A percentile compares a stretch with the other conserved stretches of the same genome.
Evolutionary conservation across 2,797 vertebrate species (phyloP).

Genomic region (Pseudochaenichthys georgianus): DNA sequence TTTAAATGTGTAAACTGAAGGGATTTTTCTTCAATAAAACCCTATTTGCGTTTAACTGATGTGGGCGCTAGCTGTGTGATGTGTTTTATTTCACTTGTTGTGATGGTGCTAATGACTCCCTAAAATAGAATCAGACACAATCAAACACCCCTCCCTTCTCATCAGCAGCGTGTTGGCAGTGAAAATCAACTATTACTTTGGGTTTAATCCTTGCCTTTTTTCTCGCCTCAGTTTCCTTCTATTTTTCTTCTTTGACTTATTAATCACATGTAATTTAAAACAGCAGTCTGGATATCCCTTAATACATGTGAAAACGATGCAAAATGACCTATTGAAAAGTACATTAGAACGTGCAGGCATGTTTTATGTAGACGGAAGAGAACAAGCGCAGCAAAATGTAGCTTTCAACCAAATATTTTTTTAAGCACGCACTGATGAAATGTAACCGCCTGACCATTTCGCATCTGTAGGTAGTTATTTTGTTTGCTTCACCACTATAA

Average conservation of each 20-base stretch:
- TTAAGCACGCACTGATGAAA: slow-evolving; percentile 43
- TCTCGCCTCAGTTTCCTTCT: not conserved
- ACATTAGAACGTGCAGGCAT: not conserved
- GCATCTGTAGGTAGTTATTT: slow-evolving; percentile 63
- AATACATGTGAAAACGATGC: slow-evolving; percentile 19
- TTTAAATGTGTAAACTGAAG: slow-evolving; percentile 8
- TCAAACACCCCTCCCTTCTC: slow-evolving; percentile 44
- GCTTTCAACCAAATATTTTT: slow-evolving; percentile 22
- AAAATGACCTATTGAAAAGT: not conserved
- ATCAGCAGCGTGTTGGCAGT: slow-evolving; percentile 53
- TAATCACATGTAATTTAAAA: slow-evolving; percentile 13
- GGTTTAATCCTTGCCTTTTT: slow-evolving; percentile 21
- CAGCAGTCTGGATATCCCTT: not conserved
- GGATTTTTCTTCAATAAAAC: slow-evolving; percentile 61
- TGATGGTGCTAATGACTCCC: slow-evolving; percentile 52
- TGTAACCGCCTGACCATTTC: slow-evolving; percentile 23
- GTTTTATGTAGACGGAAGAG: slow-evolving; percentile 6
- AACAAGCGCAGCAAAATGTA: slow-evolving; percentile 5
- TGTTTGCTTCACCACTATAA: slow-evolving; percentile 28
- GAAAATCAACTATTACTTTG: slow-evolving; percentile 39
- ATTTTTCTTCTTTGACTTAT: slow-evolving; percentile 25
- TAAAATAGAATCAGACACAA: slow-evolving; percentile 56
- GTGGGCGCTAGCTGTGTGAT: slow-evolving; percentile 46
- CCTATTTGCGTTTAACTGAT: slow-evolving; percentile 40
- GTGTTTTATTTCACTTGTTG: slow-evolving; percentile 61